Evolutionary conservation across 2,888 invertebrate genomes (phyloP).

Genomic region (Epinotia ramella): DNA sequence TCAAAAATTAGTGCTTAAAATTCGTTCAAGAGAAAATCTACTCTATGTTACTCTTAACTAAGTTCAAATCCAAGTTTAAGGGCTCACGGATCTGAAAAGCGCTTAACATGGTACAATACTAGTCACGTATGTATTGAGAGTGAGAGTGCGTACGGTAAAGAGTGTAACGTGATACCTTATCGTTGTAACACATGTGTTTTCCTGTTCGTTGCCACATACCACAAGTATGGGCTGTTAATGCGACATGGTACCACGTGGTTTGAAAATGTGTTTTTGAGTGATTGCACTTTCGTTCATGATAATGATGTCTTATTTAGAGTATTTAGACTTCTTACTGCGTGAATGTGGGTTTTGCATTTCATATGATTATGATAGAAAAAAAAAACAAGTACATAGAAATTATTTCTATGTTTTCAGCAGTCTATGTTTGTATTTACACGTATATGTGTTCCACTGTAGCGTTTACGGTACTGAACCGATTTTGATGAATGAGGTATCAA

Average conservation of each 20-base stretch:
- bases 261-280: constrained; percentile 3
- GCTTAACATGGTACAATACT: constrained; percentile 31
- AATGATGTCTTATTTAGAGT: constrained; percentile 8
- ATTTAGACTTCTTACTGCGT: constrained; percentile 6
- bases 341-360: constrained; percentile 4
- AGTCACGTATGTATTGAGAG: constrained; percentile 35
- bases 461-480: no score
- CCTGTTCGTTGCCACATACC: neutral
- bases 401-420: no score
- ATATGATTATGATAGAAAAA: neutral
- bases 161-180: neutral
- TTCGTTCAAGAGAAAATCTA: neutral
- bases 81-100: constrained; percentile 16
- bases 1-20: constrained; percentile 32
- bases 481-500: no score
- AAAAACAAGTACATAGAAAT: no score
- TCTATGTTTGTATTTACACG: no score
- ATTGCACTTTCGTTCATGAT: constrained; percentile 20
- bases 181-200: constrained; percentile 4
- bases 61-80: neutral
- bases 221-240: neutral
- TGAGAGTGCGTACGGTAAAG: constrained; percentile 28
- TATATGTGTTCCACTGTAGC: no score
- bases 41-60: neutral
- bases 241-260: neutral